Evolutionary conservation across 2,888 invertebrate genomes (phyloP).

Genomic region (Creontiades dilutus): DNA sequence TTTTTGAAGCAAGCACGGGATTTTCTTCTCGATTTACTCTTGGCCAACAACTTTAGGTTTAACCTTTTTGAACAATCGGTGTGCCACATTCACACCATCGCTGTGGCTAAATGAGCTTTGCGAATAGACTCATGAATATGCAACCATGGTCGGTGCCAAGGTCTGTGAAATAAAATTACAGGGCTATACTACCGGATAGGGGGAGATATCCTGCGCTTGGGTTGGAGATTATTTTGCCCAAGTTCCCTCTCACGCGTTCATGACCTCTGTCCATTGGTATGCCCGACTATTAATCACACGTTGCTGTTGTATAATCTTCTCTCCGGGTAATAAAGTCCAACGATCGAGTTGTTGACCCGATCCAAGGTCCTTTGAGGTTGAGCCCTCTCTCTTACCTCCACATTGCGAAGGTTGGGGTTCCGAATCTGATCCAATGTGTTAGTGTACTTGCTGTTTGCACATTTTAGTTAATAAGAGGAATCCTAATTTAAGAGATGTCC

Average conservation of each 20-base stretch:
- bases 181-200: slow-evolving; percentile 34
- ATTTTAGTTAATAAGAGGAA: no score
- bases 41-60: not conserved
- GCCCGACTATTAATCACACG: not conserved
- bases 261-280: slow-evolving; percentile 13
- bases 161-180: slow-evolving; percentile 56
- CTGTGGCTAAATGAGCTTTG: slow-evolving; percentile 2
- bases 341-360: not conserved
- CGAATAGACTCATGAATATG: slow-evolving; percentile 58
- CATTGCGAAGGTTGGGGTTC: no score
- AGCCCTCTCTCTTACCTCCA: not conserved
- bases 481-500: no score
- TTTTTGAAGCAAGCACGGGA: no score
- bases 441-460: no score
- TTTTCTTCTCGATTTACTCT: no score
- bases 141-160: slow-evolving; percentile 66
- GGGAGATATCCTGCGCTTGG: slow-evolving; percentile 14
- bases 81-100: not conserved
- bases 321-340: not conserved
- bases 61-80: slow-evolving; percentile 5
- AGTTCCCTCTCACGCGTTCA: not conserved
- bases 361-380: not conserved
- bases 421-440: no score
- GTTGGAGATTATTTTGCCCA: slow-evolving; percentile 5
- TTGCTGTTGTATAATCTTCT: not conserved